A percentile compares a stretch with the other conserved stretches of the same genome.
These are phyloP conservation scores for Scaptomyza hsui DNA, from an alignment of 1,140 invertebrate genomes.

Conservation along the genomic window DNA sequence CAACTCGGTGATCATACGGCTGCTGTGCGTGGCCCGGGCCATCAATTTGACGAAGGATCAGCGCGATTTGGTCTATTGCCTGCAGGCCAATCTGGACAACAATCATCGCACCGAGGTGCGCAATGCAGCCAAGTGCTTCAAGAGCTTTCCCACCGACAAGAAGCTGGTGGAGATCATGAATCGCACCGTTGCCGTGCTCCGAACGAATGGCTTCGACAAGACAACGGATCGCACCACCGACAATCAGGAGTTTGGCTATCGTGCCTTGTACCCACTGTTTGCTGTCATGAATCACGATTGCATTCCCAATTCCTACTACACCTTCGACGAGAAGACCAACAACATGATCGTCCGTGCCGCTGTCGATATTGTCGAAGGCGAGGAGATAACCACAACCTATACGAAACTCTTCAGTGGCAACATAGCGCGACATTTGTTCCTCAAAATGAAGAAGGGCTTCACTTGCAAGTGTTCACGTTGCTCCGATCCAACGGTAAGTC, in stretches of 20 bases:
- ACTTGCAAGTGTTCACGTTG: constrained; percentile 89
- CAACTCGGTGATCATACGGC: constrained; percentile 85
- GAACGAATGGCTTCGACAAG: constrained; percentile 91
- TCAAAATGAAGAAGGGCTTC: constrained; percentile 90
- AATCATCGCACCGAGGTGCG: constrained; percentile 87
- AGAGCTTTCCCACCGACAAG: constrained; percentile 85
- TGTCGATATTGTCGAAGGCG: constrained; percentile 87
- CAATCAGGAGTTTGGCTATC: constrained; percentile 85
- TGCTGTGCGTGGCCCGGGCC: constrained; percentile 86
- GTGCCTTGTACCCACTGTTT: constrained; percentile 90
- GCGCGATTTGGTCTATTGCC: constrained; percentile 85
- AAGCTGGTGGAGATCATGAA: constrained; percentile 81
- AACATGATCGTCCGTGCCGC: constrained; percentile 88
- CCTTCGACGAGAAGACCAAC: constrained; percentile 86
- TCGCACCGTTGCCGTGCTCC: constrained; percentile 86
- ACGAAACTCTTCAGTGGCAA: constrained; percentile 90
- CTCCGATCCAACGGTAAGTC: constrained; percentile 87
- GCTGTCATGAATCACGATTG: constrained; percentile 91
- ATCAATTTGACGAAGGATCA: constrained; percentile 86
- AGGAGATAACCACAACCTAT: constrained; percentile 90
- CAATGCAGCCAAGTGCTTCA: constrained; percentile 86
- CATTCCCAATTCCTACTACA: constrained; percentile 89
- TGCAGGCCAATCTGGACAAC: constrained; percentile 86
- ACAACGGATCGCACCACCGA: constrained; percentile 84
- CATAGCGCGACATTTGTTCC: constrained; percentile 86